phyloP scores from a whole-genome alignment of 2,888 invertebrate species.

The Apamea anceps region DNA sequence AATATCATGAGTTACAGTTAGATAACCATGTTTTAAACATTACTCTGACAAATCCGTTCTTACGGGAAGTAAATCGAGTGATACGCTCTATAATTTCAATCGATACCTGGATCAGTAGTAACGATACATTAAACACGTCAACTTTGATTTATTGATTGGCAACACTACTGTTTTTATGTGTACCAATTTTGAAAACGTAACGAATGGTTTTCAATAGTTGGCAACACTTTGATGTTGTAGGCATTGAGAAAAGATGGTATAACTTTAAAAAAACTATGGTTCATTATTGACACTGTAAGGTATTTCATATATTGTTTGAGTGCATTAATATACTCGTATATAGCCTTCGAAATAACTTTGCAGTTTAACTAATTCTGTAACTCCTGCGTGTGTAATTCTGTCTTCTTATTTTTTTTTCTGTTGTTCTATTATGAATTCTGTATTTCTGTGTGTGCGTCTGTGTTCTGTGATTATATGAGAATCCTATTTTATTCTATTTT shows the following conservation, averaged over 20 bases:
- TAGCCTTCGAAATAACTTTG: not conserved
- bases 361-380: not conserved
- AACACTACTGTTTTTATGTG: slow-evolving; percentile 33
- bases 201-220: not conserved
- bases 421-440: not conserved
- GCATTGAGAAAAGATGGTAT: no score
- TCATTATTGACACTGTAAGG: not conserved
- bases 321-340: not conserved
- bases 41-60: slow-evolving; percentile 10
- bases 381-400: not conserved
- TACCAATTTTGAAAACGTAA: slow-evolving; percentile 29
- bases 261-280: not conserved
- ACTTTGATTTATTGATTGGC: slow-evolving; percentile 50
- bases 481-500: not conserved
- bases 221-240: not conserved
- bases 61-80: slow-evolving; percentile 35
- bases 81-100: slow-evolving; percentile 56
- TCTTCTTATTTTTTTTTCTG: not conserved
- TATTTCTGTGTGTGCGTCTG: not conserved
- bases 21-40: slow-evolving; percentile 26
- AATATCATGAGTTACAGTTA: not conserved
- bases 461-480: not conserved
- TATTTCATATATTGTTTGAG: not conserved
- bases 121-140: slow-evolving; percentile 61
- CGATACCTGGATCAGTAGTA: slow-evolving; percentile 54